These are phyloP conservation scores for Erpornis zantholeuca DNA, from an alignment of 2,113 vertebrate genomes.

Conservation along the genomic window DNA sequence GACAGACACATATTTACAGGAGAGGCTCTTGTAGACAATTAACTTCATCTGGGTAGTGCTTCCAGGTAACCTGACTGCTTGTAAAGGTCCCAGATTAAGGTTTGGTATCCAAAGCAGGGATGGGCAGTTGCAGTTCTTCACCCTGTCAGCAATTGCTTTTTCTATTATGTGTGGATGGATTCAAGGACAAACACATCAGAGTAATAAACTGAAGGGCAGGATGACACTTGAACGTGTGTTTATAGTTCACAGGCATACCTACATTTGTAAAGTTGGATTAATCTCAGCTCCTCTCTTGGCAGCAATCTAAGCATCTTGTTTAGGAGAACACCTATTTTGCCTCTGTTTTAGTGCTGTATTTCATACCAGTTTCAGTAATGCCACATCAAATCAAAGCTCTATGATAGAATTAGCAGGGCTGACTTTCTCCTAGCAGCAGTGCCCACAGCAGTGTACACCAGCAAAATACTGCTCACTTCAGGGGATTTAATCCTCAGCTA, in stretches of 20 bases:
- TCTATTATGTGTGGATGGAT: neutral
- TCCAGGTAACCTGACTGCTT: neutral
- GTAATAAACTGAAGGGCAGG: neutral
- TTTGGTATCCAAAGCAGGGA: neutral
- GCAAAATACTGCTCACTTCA: neutral
- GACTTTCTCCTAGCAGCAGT: neutral
- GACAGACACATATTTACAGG: neutral
- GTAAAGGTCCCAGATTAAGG: neutral
- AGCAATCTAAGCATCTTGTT: neutral
- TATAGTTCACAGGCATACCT: neutral
- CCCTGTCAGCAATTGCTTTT: neutral
- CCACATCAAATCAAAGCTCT: neutral
- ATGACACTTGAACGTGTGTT: neutral
- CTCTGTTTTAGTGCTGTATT: neutral
- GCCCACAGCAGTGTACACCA: neutral
- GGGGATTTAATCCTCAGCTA: neutral
- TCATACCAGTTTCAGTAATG: neutral
- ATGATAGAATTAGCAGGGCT: neutral
- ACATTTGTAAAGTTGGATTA: neutral
- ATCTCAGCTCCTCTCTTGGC: neutral
- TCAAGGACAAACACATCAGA: neutral
- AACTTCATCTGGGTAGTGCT: neutral
- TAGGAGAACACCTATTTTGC: neutral
- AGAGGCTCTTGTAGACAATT: constrained; percentile 8
- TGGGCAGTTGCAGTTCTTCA: neutral